A percentile compares a stretch with the other conserved stretches of the same genome.
phyloP scores from a whole-genome alignment of 1,140 invertebrate genomes.

The Agraylea sexmaculata region DNA sequence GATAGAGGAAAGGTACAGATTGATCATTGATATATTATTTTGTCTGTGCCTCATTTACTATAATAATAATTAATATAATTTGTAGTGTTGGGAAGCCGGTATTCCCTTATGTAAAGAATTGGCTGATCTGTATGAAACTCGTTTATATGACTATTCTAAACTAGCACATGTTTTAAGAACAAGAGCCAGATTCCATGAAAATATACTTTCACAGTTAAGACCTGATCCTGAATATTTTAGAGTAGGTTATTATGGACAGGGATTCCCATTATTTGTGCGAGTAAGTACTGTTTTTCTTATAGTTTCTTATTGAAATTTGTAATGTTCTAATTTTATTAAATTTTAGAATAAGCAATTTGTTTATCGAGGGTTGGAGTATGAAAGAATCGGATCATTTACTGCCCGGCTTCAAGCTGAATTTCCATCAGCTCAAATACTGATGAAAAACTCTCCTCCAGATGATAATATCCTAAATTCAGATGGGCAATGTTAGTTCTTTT shows the following conservation, averaged over 20 bases:
- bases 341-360: conserved; percentile 90
- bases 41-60: conserved; percentile 3
- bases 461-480: conserved; percentile 73
- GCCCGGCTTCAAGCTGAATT: conserved; percentile 88
- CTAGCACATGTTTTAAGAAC: conserved; percentile 72
- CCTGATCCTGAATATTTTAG: conserved; percentile 94
- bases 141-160: conserved; percentile 82
- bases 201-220: conserved; percentile 74
- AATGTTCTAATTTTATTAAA: conserved; percentile 12
- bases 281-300: conserved; percentile 43
- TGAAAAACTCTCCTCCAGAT: conserved; percentile 82
- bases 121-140: conserved; percentile 76
- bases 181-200: conserved; percentile 83
- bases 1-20: conserved; percentile 76
- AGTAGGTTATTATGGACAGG: conserved; percentile 90
- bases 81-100: conserved; percentile 88
- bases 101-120: conserved; percentile 88
- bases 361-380: conserved; percentile 91
- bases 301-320: conserved; percentile 3
- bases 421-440: conserved; percentile 79
- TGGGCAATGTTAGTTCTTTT: conserved; percentile 58
- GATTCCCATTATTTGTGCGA: conserved; percentile 87
- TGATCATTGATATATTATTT: conserved; percentile 5
- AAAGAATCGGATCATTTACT: conserved; percentile 88
- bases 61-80: conserved; percentile 17